Percentiles rank a stretch among this genome's conserved stretches.
Evolutionary conservation across 2,888 invertebrate species (phyloP).

Genomic region (Notodonta dromedarius): DNA sequence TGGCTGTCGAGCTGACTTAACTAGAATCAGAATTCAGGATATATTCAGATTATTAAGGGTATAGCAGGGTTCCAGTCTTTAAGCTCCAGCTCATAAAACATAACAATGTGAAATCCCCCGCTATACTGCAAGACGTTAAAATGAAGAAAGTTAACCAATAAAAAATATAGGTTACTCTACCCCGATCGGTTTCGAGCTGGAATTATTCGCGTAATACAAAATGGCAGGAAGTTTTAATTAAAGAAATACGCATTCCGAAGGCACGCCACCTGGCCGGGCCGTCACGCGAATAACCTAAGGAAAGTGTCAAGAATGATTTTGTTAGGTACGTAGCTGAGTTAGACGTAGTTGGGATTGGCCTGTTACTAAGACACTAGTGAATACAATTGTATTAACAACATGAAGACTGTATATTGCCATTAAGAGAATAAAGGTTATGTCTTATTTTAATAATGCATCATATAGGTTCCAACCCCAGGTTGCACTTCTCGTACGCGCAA

Average conservation of each 20-base stretch:
- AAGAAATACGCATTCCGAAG: conserved; percentile 27
- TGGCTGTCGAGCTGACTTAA: too few relatives aligned
- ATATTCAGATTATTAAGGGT: too few relatives aligned
- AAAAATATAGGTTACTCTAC: conserved; percentile 24
- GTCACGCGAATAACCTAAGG: conserved; percentile 23
- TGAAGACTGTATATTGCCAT: too few relatives aligned
- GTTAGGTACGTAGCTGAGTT: conserved; percentile 22
- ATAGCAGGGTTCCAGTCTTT: background rate
- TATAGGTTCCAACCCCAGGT: too few relatives aligned
- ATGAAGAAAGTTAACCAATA: conserved; percentile 40
- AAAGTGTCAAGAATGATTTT: conserved; percentile 33
- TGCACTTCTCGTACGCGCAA: too few relatives aligned
- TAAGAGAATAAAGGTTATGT: too few relatives aligned
- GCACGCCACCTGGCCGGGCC: conserved; percentile 30
- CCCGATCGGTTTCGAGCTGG: conserved; percentile 13
- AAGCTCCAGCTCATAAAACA: conserved; percentile 18
- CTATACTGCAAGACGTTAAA: conserved; percentile 15
- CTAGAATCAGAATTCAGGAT: too few relatives aligned
- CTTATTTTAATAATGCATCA: too few relatives aligned
- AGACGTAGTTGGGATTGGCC: too few relatives aligned
- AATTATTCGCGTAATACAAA: conserved; percentile 31
- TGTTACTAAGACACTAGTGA: too few relatives aligned
- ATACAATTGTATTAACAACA: too few relatives aligned
- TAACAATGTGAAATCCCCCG: background rate
- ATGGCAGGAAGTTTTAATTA: conserved; percentile 38